Percentiles rank a stretch among this genome's conserved stretches.
Evolutionary conservation across 2,797 vertebrate species (phyloP).

Genomic region (Syndactyla subalaris): DNA sequence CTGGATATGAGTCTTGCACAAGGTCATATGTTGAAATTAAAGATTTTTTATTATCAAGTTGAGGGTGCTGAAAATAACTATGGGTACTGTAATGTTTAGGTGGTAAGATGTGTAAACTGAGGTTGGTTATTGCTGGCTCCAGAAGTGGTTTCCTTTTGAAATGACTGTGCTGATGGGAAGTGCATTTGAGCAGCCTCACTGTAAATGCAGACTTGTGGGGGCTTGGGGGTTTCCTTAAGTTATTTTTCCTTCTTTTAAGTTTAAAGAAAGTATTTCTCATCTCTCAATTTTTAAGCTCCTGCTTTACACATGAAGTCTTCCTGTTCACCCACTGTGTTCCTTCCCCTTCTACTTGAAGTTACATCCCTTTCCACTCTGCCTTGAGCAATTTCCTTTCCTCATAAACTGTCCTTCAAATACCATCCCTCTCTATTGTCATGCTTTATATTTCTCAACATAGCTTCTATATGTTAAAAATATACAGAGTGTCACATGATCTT

Average conservation of each 20-base stretch:
- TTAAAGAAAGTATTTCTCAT: not conserved
- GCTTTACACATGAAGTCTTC: not conserved
- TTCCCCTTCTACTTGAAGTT: not conserved
- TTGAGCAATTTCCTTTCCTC: not conserved
- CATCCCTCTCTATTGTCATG: not conserved
- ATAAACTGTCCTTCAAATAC: not conserved
- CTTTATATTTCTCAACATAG: not conserved
- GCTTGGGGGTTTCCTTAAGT: not conserved
- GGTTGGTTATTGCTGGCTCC: conserved; percentile 13
- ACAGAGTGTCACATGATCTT: not conserved
- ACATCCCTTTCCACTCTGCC: not conserved
- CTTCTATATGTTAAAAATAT: not conserved
- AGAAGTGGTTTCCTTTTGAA: conserved; percentile 38
- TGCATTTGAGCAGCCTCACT: not conserved
- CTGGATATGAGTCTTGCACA: not conserved
- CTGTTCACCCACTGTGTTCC: fast-evolving
- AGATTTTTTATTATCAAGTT: conserved; percentile 4
- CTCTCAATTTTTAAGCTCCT: not conserved
- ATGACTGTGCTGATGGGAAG: conserved; percentile 45
- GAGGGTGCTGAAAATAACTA: conserved; percentile 6
- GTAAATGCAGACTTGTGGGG: not conserved
- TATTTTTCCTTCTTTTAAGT: conserved; percentile 14
- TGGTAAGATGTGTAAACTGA: conserved; percentile 28
- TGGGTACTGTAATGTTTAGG: conserved; percentile 18
- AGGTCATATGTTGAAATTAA: conserved; percentile 1